Evolutionary conservation across 2,797 vertebrate species (phyloP).

Genomic region (Microhierax caerulescens): DNA sequence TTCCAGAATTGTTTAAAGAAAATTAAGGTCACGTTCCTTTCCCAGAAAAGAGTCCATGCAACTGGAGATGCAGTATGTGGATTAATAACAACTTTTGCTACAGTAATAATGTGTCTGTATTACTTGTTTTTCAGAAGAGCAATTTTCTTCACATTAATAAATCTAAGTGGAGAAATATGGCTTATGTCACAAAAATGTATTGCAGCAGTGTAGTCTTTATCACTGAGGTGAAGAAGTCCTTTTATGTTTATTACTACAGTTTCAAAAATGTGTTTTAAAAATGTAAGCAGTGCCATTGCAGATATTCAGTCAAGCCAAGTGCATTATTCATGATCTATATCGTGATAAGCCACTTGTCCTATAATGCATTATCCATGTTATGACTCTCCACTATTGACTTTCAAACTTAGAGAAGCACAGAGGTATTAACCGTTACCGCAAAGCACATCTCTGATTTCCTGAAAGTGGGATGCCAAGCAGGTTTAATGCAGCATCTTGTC

Average conservation of each 20-base stretch:
- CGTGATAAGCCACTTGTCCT: not conserved
- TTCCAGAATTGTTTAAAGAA: not conserved
- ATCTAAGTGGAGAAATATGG: slow-evolving; percentile 50
- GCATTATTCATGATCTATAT: slow-evolving; percentile 18
- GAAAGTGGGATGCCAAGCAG: not conserved
- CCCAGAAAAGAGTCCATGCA: not conserved
- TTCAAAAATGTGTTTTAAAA: slow-evolving; percentile 29
- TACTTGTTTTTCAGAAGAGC: slow-evolving; percentile 43
- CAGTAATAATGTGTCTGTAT: slow-evolving; percentile 23
- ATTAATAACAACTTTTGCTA: slow-evolving; percentile 47
- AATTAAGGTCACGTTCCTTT: not conserved
- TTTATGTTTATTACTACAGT: slow-evolving; percentile 36
- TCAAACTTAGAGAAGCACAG: not conserved
- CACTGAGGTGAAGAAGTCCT: not conserved
- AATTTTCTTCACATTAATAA: slow-evolving; percentile 56
- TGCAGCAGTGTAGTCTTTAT: not conserved
- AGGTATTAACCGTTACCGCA: not conserved
- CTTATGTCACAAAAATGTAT: slow-evolving; percentile 28
- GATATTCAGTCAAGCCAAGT: not conserved
- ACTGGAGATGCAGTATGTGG: not conserved
- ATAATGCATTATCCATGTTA: not conserved
- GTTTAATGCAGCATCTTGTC: not conserved
- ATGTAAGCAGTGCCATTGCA: not conserved
- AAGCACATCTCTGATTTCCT: not conserved
- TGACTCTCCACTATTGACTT: not conserved